Conservation (phyloP, 2,888 invertebrate species). For the Vannuccia rotundouncinata region DNA sequence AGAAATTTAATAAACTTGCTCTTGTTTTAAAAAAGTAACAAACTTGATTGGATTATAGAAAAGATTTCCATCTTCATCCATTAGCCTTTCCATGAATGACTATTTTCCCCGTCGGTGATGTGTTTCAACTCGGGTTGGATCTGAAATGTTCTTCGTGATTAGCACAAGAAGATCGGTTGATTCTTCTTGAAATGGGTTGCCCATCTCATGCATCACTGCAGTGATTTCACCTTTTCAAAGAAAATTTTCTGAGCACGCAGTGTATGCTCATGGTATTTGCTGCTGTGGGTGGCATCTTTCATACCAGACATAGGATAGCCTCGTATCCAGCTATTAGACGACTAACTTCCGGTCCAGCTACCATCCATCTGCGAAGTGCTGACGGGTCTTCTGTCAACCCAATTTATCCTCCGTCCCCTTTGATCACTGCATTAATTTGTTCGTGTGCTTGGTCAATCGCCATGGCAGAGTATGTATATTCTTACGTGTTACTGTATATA, state of each 20-base stretch:
- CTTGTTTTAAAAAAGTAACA: too few species aligned
- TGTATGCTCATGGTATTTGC: slow-evolving; percentile 20
- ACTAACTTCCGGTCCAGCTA: slow-evolving; percentile 43
- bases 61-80: too few species aligned
- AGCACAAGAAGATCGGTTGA: not conserved
- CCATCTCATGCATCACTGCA: slow-evolving; percentile 5
- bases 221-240: slow-evolving; percentile 33
- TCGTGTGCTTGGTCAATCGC: too few species aligned
- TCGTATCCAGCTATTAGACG: slow-evolving; percentile 34
- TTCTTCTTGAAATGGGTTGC: slow-evolving; percentile 31
- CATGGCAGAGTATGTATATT: too few species aligned
- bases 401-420: slow-evolving; percentile 9
- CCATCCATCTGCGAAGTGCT: slow-evolving; percentile 44
- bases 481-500: too few species aligned
- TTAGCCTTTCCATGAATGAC: too few species aligned
- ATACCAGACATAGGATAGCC: not conserved
- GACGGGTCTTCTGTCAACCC: slow-evolving; percentile 41
- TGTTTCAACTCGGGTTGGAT: not conserved
- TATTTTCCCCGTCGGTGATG: too few species aligned
- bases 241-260: slow-evolving; percentile 38
- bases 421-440: too few species aligned
- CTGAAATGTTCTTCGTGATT: not conserved
- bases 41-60: too few species aligned
- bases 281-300: slow-evolving; percentile 28
- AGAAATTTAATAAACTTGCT: too few species aligned